Evolutionary conservation across 2,797 vertebrate genomes (phyloP), one percentile per base, ranked within the genome.

Genomic region (Takifugu ocellatus): DNA sequence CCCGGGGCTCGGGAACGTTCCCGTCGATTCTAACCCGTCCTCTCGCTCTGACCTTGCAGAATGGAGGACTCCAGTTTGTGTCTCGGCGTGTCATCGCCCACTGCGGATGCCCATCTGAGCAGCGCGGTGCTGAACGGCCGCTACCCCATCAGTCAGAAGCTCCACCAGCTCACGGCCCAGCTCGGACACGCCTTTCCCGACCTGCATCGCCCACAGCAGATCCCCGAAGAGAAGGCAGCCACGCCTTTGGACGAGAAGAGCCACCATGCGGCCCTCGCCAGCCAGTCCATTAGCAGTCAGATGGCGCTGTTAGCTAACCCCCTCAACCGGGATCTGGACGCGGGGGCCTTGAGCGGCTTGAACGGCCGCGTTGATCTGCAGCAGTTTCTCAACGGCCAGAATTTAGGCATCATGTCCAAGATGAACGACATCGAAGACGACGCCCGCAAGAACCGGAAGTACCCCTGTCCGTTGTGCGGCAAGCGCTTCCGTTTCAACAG

Each of bases 21-120:
- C 21, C 21, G 21, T 44, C 9, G n/a, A 15, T 61, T 59, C 17
- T 67, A 58, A 68, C 42, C 1, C 25, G 2, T 24, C 43, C 50
- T 25, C 3, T 36, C 72, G 29, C 43, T 77, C 5, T 76, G 44
- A 0, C 75, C 46, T 60, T 63, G 33, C 77, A 92, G 91, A 90
- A 99, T 99, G 97, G 97, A 99, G 87, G 97, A 98, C 91, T 95
- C 96, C 77, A 97, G 97, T 91, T 94, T 98, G 94, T 98, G 97
- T 95, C 96, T 99, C 93, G 97, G 96, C 85, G 95, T 97, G 89
- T 94, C 96, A 78, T 95, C 97, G 74, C 81, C 95, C 47, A 96
- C 98, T 87, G 88, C 93, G 68, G 96, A 99, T 56, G 84, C 92
- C 84, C 96, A 94, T 89, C 93, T 97, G 83, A 96, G 93, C 83